Evolutionary conservation across 2,113 vertebrate genomes (phyloP).

Genomic region (Taurulus bubalis): DNA sequence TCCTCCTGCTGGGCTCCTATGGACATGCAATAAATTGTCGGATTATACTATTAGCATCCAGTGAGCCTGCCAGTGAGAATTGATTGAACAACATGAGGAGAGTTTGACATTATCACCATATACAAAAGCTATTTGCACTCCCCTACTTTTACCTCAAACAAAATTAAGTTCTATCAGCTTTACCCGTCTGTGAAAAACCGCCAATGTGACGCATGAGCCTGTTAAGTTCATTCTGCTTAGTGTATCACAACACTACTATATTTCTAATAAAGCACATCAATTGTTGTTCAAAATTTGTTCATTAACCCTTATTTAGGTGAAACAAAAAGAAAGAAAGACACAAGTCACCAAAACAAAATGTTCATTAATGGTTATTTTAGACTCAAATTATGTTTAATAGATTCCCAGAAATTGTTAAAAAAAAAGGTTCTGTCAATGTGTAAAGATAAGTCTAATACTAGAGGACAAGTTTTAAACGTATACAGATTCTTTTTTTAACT

Average conservation of each 20-base stretch:
- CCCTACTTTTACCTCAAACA: slow-evolving; percentile 19
- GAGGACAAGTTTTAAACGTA: background rate
- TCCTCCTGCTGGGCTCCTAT: slow-evolving; percentile 37
- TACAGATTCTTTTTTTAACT: no score
- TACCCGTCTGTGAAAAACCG: slow-evolving; percentile 30
- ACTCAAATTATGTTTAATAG: slow-evolving; percentile 7
- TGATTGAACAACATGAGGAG: slow-evolving; percentile 27
- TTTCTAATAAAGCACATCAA: slow-evolving; percentile 35
- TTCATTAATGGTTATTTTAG: background rate
- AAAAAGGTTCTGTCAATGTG: background rate
- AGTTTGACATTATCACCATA: slow-evolving; percentile 38
- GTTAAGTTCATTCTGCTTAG: background rate
- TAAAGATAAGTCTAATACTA: background rate
- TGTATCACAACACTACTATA: slow-evolving; percentile 6
- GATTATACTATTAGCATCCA: slow-evolving; percentile 28
- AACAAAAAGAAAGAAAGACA: slow-evolving; percentile 31
- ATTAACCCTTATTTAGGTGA: slow-evolving; percentile 26
- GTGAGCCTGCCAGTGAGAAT: slow-evolving; percentile 36
- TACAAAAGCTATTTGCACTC: slow-evolving; percentile 31
- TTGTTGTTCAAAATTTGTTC: slow-evolving; percentile 19
- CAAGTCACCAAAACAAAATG: slow-evolving; percentile 20
- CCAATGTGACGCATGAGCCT: background rate
- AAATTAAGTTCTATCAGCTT: slow-evolving; percentile 33
- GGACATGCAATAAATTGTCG: slow-evolving; percentile 28
- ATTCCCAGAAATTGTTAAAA: background rate